A percentile compares a stretch with the other conserved stretches of the same genome.
Evolutionary conservation across 2,888 invertebrate species (phyloP).

Genomic region (Andrena praecox): DNA sequence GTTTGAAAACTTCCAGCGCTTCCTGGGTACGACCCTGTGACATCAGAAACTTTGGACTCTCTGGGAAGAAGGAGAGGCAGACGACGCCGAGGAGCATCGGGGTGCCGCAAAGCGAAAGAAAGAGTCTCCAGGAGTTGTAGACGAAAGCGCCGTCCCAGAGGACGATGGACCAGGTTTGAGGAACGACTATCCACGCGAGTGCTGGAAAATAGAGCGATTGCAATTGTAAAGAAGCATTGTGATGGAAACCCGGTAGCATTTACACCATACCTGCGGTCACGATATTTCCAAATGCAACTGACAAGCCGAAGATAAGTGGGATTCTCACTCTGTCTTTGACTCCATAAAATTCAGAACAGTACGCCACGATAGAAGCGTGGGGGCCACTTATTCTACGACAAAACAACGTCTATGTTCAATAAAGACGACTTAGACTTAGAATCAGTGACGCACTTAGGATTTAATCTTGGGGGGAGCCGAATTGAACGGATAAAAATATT

Average conservation of each 20-base stretch:
- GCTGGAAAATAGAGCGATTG: conserved; percentile 82
- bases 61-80: conserved; percentile 88
- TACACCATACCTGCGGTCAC: conserved; percentile 82
- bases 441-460: too few relatives aligned
- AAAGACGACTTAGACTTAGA: background rate
- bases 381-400: conserved; percentile 88
- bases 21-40: conserved; percentile 89
- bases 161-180: conserved; percentile 86
- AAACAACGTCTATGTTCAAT: conserved; percentile 2
- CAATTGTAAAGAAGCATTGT: background rate
- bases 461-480: too few relatives aligned
- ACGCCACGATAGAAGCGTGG: conserved; percentile 90
- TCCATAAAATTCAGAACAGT: conserved; percentile 90
- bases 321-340: conserved; percentile 88
- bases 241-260: background rate
- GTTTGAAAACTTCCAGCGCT: conserved; percentile 88
- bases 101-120: conserved; percentile 85
- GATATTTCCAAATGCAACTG: conserved; percentile 86
- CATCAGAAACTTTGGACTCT: conserved; percentile 93
- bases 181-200: conserved; percentile 91
- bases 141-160: conserved; percentile 82
- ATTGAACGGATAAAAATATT: too few relatives aligned
- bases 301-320: conserved; percentile 88
- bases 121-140: conserved; percentile 86
- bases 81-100: conserved; percentile 89